Percentiles rank a stretch among this genome's conserved stretches.
These are phyloP conservation scores for Nomada goodeniana DNA, from an alignment of 2,888 invertebrate genomes.

Conservation along the genomic window DNA sequence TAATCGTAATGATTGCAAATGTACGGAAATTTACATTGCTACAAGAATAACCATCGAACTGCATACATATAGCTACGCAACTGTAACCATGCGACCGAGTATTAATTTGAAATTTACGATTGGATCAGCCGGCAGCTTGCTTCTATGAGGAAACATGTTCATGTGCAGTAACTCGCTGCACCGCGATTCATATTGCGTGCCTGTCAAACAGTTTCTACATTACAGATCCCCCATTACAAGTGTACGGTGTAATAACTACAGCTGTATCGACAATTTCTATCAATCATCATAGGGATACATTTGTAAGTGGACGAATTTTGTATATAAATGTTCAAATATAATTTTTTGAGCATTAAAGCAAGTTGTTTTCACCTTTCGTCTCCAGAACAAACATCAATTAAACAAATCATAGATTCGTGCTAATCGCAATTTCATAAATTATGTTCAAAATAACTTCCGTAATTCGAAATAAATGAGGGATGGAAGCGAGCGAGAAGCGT, in stretches of 20 bases:
- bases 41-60: background rate
- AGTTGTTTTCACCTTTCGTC: too few relatives aligned
- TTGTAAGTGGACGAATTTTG: too few relatives aligned
- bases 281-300: background rate
- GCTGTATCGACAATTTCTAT: conserved; percentile 5
- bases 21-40: background rate
- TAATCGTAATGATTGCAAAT: background rate
- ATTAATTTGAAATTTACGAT: conserved; percentile 51
- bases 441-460: too few relatives aligned
- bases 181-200: conserved; percentile 32
- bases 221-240: conserved; percentile 16
- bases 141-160: conserved; percentile 39
- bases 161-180: conserved; percentile 19
- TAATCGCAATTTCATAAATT: too few relatives aligned
- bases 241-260: conserved; percentile 7
- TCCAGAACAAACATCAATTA: too few relatives aligned
- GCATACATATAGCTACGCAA: background rate
- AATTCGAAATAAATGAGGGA: too few relatives aligned
- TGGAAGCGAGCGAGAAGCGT: too few relatives aligned
- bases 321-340: too few relatives aligned
- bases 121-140: conserved; percentile 16
- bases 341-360: too few relatives aligned
- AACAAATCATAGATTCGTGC: too few relatives aligned
- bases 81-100: too few relatives aligned
- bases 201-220: conserved; percentile 27